Conservation (phyloP, 2,888 invertebrate species). For the Druceiella hillmani region DNA sequence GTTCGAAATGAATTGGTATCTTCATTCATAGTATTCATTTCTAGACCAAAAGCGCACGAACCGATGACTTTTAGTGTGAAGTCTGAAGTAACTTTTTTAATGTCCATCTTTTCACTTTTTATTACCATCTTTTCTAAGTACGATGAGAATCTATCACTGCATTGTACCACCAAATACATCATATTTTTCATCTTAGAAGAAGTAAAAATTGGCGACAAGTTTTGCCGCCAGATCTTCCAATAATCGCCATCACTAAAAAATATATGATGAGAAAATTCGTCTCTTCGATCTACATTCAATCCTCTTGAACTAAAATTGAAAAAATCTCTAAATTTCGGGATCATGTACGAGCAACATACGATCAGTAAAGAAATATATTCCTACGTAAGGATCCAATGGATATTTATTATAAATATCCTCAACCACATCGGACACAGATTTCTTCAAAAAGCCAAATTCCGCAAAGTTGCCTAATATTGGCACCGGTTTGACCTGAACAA, state of each 20-base stretch:
- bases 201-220: slow-evolving; percentile 12
- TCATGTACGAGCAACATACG: slow-evolving; percentile 7
- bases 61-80: not conserved
- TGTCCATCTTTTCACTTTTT: not conserved
- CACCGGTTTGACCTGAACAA: not conserved
- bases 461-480: not conserved
- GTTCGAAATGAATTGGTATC: not conserved
- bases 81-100: not conserved
- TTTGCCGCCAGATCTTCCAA: slow-evolving; percentile 11
- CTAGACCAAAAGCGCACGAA: not conserved
- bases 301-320: slow-evolving; percentile 9
- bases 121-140: not conserved
- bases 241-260: slow-evolving; percentile 6
- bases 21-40: not conserved
- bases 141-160: not conserved
- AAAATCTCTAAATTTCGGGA: slow-evolving; percentile 13
- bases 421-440: not conserved
- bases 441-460: not conserved
- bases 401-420: not conserved
- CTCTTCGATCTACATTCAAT: not conserved
- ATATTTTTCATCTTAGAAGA: slow-evolving; percentile 3
- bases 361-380: slow-evolving; percentile 1
- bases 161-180: not conserved
- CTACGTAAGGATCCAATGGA: slow-evolving; percentile 2
- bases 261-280: slow-evolving; percentile 6